Percentiles rank a stretch among this genome's conserved stretches.
Conservation (phyloP, 2,797 vertebrate species). For the Phrynocephalus guinanensis region DNA sequence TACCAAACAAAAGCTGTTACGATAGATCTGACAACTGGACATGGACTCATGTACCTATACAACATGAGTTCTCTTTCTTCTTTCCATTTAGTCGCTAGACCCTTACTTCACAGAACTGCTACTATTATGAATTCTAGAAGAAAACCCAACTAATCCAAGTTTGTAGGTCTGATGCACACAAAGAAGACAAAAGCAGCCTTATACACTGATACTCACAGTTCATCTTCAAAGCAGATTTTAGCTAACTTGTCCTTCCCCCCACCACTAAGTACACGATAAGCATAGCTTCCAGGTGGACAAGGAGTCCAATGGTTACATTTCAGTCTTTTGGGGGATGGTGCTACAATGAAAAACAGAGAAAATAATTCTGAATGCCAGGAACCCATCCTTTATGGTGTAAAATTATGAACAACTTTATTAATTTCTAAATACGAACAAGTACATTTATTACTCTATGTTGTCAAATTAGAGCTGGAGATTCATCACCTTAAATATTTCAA, state of each 20-base stretch:
- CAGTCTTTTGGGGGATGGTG: conserved; percentile 73
- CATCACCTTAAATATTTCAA: background rate
- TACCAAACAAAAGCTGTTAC: background rate
- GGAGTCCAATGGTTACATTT: conserved; percentile 78
- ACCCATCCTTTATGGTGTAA: background rate
- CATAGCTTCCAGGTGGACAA: conserved; percentile 63
- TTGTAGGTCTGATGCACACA: background rate
- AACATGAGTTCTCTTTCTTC: background rate
- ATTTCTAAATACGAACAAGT: background rate
- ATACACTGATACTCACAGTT: conserved; percentile 74
- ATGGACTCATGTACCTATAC: background rate
- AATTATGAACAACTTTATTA: background rate
- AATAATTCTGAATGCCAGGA: background rate
- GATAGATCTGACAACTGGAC: background rate
- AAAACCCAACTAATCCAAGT: background rate
- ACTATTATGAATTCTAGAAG: background rate
- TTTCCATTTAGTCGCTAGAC: background rate
- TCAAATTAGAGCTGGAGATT: background rate
- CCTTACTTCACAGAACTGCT: background rate
- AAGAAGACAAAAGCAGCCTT: background rate
- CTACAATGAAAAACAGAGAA: conserved; percentile 52
- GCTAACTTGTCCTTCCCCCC: conserved; percentile 61
- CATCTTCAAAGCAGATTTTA: conserved; percentile 80
- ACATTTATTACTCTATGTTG: too few relatives aligned
- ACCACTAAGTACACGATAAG: conserved; percentile 77